phyloP scores from a whole-genome alignment of 2,888 invertebrate genomes.

The Ormyrus labotus region DNA sequence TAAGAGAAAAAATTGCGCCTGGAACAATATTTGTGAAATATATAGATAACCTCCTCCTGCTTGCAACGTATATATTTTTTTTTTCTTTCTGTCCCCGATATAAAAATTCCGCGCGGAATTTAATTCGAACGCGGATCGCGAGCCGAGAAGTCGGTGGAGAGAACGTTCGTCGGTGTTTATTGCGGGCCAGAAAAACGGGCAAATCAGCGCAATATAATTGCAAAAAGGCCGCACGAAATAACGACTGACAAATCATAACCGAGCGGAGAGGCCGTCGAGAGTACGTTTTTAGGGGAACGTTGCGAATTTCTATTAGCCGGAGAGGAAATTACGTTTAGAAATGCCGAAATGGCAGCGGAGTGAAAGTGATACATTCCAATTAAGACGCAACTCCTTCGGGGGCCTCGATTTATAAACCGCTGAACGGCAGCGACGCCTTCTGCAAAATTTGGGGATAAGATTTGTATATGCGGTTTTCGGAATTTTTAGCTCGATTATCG shows the following conservation, averaged over 20 bases:
- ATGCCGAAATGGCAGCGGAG: slow-evolving; percentile 37
- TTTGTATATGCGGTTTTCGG: no score
- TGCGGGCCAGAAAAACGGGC: no score
- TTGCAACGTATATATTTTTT: not conserved
- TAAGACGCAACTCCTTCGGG: slow-evolving; percentile 22
- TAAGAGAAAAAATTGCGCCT: slow-evolving; percentile 41
- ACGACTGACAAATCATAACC: not conserved
- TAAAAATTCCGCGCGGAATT: no score
- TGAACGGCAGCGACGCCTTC: no score
- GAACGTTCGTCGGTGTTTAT: no score
- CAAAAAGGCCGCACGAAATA: not conserved
- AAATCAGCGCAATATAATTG: no score
- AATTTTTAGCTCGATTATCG: no score
- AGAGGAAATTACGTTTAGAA: slow-evolving; percentile 38
- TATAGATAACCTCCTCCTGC: slow-evolving; percentile 28
- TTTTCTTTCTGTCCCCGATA: no score
- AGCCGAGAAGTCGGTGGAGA: no score
- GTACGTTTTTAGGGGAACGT: slow-evolving; percentile 30
- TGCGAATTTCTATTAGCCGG: slow-evolving; percentile 24
- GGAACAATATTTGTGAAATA: slow-evolving; percentile 38
- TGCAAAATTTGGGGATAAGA: not conserved
- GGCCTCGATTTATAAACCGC: not conserved
- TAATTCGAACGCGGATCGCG: no score
- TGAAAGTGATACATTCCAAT: slow-evolving; percentile 46
- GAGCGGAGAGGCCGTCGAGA: not conserved